Conservation (phyloP, 2,797 vertebrate genomes). For the Brachyalestes nurse region DNA sequence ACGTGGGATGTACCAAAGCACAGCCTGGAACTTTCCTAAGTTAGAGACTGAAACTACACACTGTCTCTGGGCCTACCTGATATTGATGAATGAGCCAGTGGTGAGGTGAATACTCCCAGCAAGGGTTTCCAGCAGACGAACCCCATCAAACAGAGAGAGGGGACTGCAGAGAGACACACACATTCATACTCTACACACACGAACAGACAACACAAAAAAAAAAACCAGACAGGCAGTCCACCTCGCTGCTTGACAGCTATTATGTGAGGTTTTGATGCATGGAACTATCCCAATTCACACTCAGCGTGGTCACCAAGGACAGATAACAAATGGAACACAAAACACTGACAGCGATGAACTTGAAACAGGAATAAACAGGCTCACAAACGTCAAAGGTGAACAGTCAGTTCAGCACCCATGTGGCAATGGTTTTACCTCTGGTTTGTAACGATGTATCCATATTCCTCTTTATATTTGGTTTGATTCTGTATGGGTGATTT, state of each 20-base stretch:
- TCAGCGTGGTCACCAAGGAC: background rate
- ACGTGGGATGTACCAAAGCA: background rate
- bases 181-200: constrained; percentile 43
- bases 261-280: constrained; percentile 14
- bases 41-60: background rate
- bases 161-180: constrained; percentile 76
- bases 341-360: background rate
- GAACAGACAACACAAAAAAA: constrained; percentile 33
- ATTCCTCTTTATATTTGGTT: constrained; percentile 71
- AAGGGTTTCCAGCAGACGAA: constrained; percentile 84
- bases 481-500: constrained; percentile 53
- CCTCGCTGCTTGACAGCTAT: constrained; percentile 4
- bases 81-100: constrained; percentile 84
- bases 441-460: constrained; percentile 88
- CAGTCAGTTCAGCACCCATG: constrained; percentile 7
- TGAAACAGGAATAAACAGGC: constrained; percentile 27
- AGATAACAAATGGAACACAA: constrained; percentile 11
- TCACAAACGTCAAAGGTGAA: constrained; percentile 19
- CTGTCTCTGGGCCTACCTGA: constrained; percentile 81
- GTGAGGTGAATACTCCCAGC: constrained; percentile 86
- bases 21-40: background rate
- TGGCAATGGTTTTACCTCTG: constrained; percentile 80
- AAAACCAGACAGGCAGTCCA: constrained; percentile 32
- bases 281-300: background rate
- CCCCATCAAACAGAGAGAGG: constrained; percentile 83